phyloP scores from a whole-genome alignment of 35 echinoderm and acorn worm genomes.

The Amphiura filiformis region DNA sequence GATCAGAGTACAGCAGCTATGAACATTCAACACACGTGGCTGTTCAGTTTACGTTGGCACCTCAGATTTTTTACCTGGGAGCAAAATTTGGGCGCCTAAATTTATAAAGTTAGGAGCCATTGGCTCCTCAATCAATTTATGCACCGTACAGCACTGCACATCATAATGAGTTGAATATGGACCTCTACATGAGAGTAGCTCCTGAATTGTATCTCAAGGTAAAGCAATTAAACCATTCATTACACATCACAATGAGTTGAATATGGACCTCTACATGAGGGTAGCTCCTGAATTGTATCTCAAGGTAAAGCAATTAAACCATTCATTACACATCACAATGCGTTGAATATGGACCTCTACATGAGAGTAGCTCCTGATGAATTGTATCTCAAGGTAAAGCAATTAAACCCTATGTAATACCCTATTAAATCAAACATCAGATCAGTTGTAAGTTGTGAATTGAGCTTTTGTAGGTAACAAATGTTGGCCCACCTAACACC shows the following conservation, averaged over 20 bases:
- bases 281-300: conserved; percentile 93
- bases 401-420: too few relatives aligned
- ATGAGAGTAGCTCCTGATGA: conserved; percentile 98
- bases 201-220: conserved; percentile 94
- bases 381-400: conserved; percentile 92
- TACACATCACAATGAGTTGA: conserved; percentile 92
- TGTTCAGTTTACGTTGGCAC: too few relatives aligned
- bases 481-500: too few relatives aligned
- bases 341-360: conserved; percentile 86
- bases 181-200: conserved; percentile 86
- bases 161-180: conserved; percentile 87
- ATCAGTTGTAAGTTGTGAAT: too few relatives aligned
- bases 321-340: conserved; percentile 96
- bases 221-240: conserved; percentile 83
- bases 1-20: too few relatives aligned
- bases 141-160: conserved; percentile 81
- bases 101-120: too few relatives aligned
- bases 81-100: too few relatives aligned
- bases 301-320: too few relatives aligned
- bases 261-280: conserved; percentile 93
- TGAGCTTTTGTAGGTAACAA: too few relatives aligned
- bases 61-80: too few relatives aligned
- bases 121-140: conserved; percentile 76
- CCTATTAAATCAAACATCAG: too few relatives aligned
- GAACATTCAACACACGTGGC: too few relatives aligned